These are phyloP conservation scores for Manacus vitellinus DNA, from an alignment of 2,113 vertebrate species.

Conservation along the genomic window DNA sequence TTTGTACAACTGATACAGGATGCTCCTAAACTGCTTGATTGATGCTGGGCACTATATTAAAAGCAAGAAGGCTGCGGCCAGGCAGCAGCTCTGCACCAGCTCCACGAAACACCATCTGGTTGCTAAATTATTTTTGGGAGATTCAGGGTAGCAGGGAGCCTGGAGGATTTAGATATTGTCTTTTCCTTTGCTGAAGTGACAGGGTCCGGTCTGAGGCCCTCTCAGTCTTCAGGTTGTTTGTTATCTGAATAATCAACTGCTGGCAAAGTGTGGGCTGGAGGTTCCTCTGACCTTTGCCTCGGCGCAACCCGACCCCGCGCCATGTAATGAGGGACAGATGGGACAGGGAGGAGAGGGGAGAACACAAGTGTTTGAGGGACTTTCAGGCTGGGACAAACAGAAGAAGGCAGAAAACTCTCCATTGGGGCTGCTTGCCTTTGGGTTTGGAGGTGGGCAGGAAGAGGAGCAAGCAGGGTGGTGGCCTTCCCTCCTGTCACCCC, in stretches of 20 bases:
- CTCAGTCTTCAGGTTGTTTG: not conserved
- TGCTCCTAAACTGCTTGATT: constrained; percentile 61
- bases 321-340: constrained; percentile 69
- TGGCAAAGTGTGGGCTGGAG: constrained; percentile 26
- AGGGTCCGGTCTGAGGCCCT: not conserved
- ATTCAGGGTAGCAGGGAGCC: not conserved
- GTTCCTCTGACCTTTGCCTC: constrained; percentile 62
- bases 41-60: constrained; percentile 55
- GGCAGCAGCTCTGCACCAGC: not conserved
- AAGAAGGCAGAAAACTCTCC: not conserved
- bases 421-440: not conserved
- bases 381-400: not conserved
- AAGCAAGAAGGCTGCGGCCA: not conserved
- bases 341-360: not conserved
- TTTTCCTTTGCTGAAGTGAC: not conserved
- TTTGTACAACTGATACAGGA: constrained; percentile 12
- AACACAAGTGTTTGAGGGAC: not conserved
- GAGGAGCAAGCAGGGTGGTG: accelerated
- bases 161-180: not conserved
- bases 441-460: not conserved
- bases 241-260: constrained; percentile 17
- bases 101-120: not conserved
- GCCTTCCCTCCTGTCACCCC: not conserved
- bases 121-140: not conserved
- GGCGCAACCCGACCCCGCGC: not conserved